phyloP scores from a whole-genome alignment of 2,113 vertebrate genomes.

The Leptocoma aspasia region DNA sequence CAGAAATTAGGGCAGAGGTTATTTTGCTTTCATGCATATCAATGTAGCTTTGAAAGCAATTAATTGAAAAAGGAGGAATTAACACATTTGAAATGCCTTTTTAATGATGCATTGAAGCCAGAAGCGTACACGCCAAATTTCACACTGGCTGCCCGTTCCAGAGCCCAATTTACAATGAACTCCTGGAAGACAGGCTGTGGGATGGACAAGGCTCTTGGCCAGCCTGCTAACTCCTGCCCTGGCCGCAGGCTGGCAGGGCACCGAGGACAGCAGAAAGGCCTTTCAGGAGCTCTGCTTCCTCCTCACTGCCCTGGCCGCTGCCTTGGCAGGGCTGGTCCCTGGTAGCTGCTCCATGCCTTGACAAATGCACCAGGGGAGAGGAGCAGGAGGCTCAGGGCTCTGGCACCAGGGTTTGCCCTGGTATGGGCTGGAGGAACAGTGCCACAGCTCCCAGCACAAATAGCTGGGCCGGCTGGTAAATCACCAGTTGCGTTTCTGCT shows the following conservation, averaged over 20 bases:
- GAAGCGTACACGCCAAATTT: not conserved
- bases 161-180: not conserved
- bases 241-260: not conserved
- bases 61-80: constrained; percentile 56
- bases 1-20: constrained; percentile 18
- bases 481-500: not conserved
- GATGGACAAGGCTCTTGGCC: not conserved
- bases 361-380: accelerated
- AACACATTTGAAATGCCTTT: constrained; percentile 54
- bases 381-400: not conserved
- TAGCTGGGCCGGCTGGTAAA: not conserved
- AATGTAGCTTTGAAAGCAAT: constrained; percentile 40
- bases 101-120: constrained; percentile 56
- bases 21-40: not conserved
- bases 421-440: accelerated
- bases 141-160: constrained; percentile 12
- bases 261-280: not conserved
- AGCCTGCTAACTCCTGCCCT: not conserved
- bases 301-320: accelerated
- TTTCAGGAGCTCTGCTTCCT: not conserved
- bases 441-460: not conserved
- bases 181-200: constrained; percentile 20
- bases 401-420: not conserved
- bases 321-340: not conserved
- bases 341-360: not conserved